Evolutionary conservation across 2,888 invertebrate genomes (phyloP), one percentile per base, ranked within the genome.

Genomic region (Himalopsyche kuldschensis): DNA sequence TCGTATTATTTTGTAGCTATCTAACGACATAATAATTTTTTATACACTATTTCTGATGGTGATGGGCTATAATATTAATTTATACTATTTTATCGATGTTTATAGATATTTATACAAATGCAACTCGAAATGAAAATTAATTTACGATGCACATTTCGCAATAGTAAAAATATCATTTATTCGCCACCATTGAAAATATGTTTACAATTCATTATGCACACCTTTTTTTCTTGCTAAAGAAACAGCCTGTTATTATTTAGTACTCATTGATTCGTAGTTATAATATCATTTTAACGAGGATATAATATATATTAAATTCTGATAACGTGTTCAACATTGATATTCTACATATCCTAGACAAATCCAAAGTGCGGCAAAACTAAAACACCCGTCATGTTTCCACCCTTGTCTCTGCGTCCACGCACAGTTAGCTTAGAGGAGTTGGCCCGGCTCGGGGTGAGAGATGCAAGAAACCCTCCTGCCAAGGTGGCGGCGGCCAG

Each of bases 401-500:
- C 30, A 15, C 10, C 47, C 76, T 75, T 79, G 76, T 82, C 41
- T 77, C 80, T 77, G n/a, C 79, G 79, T 84, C 69, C 69, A 11
- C 69, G 69, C 77, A 27, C 84, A 86, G 84, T 81, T 35, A 83
- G 80, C 80, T 84, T 86, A 76, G 84, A 86, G 46, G 84, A 82
- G n/a, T 82, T 86, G 78, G 76, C 82, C 48, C 81, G 81, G 31
- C 84, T 86, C 31, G 85, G 84, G 10, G n/a, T 84, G 80, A 27
- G 20, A 10, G 81, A 75, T 6, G 17, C 35, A 10, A 79, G 55
- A 63, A 79, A 31, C 35, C 24, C 35, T 8, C 46, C 46, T 0
- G 46, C 35, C 30, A 81, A 69, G 78, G 30, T 24, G 46, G 48
- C 48, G 46, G 48, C 48, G 17, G 8, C 30, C 48, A 78, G 41